Base-by-base conservation (phyloP, 2,113 vertebrate genomes). In the Protobothrops flavoviridis region DNA sequence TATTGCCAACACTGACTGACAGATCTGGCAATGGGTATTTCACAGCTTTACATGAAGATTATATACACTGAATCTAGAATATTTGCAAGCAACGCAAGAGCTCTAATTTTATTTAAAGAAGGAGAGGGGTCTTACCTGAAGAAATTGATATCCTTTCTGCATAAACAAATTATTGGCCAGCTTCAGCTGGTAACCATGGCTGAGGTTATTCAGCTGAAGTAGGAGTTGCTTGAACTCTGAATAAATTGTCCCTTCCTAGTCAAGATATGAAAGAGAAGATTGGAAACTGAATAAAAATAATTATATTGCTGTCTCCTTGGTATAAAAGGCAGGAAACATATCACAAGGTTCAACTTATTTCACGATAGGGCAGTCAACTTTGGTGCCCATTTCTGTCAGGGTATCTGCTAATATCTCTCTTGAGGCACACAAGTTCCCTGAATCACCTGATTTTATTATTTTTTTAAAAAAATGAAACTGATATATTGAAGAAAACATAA, bases 121-220 rank as follows among this genome's bases (percentile, higher is more conserved):
- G 26, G 50, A 56, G n/a, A 50, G 1, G 85, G 17, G 53, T 92
- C 96, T 95, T 95, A 97, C 97, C 92, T 93, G 95, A 1, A 8
- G 91, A 55, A 96, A 91, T 21, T 95, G 61, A 93, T 96, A 96
- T 87, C 94, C 95, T 93, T 94, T 91, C 90, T 97, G 97, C 7
- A 96, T 59, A 88, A 96, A 98, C n/a, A 98, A 97, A 29, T 96
- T 95, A 95, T 94, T 98, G 93, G 95, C 98, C 91, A 98, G 85
- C 3, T 94, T 97, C 90, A 98, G 64, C 56, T 91, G 48, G 0
- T 96, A 98, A 12, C 64, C 93, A 13, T 86, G 13, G 0, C 94
- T 95, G 53, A 97, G 96, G 15, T 94, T 95, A 90, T 97, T 97
- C 92, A 98, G 81, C 43, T 95, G 96, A 81, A 95, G 92, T 56